Percentiles rank a stretch among this genome's conserved stretches.
phyloP scores from a whole-genome alignment of 1,140 invertebrate species.

The Drosophila malerkotliana region DNA sequence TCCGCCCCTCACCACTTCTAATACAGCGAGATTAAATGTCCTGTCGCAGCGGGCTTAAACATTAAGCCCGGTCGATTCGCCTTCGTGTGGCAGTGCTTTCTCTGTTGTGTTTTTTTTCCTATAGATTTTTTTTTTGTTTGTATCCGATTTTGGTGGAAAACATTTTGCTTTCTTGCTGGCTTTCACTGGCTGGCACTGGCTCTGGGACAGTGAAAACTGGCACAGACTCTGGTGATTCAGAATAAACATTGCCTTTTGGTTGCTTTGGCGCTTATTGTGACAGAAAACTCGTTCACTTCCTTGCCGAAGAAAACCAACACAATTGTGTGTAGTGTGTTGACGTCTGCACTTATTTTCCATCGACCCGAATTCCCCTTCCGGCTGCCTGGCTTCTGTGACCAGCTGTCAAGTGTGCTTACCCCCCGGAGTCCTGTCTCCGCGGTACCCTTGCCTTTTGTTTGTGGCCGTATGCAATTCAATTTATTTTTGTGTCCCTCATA shows the following conservation, averaged over 20 bases:
- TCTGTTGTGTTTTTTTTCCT: slow-evolving; percentile 14
- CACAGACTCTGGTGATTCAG: slow-evolving; percentile 46
- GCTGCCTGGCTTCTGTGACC: slow-evolving; percentile 61
- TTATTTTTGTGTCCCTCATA: slow-evolving; percentile 63
- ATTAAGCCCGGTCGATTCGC: slow-evolving; percentile 63
- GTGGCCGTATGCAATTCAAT: slow-evolving; percentile 71
- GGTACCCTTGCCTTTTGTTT: slow-evolving; percentile 11
- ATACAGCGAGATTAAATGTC: slow-evolving; percentile 81
- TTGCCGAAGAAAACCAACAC: slow-evolving; percentile 31
- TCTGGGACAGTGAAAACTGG: slow-evolving; percentile 11
- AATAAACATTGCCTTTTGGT: slow-evolving; percentile 77
- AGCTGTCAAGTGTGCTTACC: slow-evolving; percentile 66
- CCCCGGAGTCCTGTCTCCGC: slow-evolving; percentile 15
- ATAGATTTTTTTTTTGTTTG: slow-evolving; percentile 41
- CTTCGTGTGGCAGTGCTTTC: slow-evolving; percentile 25
- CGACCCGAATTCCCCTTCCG: slow-evolving; percentile 3
- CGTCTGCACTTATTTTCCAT: slow-evolving; percentile 61
- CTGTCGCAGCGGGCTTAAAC: slow-evolving; percentile 76
- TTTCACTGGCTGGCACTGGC: background rate
- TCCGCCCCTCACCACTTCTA: slow-evolving; percentile 44
- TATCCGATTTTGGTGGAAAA: slow-evolving; percentile 54
- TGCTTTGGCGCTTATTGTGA: slow-evolving; percentile 64
- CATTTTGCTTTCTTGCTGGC: slow-evolving; percentile 50
- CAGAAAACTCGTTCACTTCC: slow-evolving; percentile 40
- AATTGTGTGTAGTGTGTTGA: slow-evolving; percentile 43